These are phyloP conservation scores for Orchesellides sinensis DNA, from an alignment of 2,888 invertebrate genomes.

Conservation along the genomic window DNA sequence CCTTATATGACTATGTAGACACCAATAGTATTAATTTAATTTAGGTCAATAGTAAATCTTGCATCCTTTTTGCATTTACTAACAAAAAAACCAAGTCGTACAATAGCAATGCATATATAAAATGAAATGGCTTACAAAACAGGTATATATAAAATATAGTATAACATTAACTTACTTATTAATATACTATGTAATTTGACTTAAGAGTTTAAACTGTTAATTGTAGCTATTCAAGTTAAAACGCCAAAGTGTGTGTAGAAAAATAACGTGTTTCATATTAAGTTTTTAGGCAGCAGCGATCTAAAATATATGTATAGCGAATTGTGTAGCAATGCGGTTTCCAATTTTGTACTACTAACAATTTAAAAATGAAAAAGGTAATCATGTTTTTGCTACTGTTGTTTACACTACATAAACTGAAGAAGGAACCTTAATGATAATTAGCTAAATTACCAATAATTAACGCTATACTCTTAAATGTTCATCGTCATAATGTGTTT, in stretches of 20 bases:
- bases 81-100: conserved; percentile 38
- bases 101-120: conserved; percentile 37
- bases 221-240: too few relatives aligned
- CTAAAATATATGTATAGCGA: background rate
- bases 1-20: too few relatives aligned
- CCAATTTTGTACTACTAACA: too few relatives aligned
- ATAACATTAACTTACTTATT: background rate
- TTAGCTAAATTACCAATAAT: too few relatives aligned
- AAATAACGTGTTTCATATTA: too few relatives aligned
- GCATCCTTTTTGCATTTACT: conserved; percentile 24
- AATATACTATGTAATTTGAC: background rate
- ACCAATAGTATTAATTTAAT: background rate
- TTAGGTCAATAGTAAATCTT: background rate
- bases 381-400: too few relatives aligned
- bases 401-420: background rate
- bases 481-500: too few relatives aligned
- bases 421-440: background rate
- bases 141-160: background rate
- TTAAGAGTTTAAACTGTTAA: background rate
- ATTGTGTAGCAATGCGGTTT: too few relatives aligned
- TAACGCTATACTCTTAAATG: too few relatives aligned
- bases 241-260: too few relatives aligned
- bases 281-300: too few relatives aligned
- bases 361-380: too few relatives aligned
- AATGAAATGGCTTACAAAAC: background rate